Evolutionary conservation across 2,888 invertebrate genomes (phyloP), one percentile per base, ranked within the genome.

Genomic region (Pyrrhopygopsis socrates): DNA sequence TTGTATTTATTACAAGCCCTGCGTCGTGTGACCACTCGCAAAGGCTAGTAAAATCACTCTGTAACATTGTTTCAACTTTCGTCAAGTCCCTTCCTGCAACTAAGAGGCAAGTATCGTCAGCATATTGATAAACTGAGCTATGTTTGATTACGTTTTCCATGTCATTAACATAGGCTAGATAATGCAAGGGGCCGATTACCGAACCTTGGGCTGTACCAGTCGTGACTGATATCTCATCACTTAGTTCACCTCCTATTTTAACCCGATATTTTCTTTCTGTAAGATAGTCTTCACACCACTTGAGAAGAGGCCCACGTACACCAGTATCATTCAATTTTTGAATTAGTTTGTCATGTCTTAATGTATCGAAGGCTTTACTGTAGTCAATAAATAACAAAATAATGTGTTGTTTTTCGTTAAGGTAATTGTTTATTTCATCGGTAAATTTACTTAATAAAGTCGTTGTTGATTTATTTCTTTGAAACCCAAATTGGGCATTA

Each of bases 381-480:
- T 81, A 89, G 20, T 91, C 89, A 20, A 91, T 75, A 67, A 89
- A 89, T 8, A 91, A 60, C 11, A 89, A 68, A 18, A 91, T 22
- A 3, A 89, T 81, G 22, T 88, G 88, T 50, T 84, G 70, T 81
- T 82, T 88, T 9, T 83, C 22, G 38, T 89, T 67, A 3, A 89
- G 29, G 30, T 82, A 60, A 30, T 63, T 41, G 13, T 88, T 58
- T 20, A 90, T 79, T 22, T 50, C 22, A 18, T 86, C 68, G 11
- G 84, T 82, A 20, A 85, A 85, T 45, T 22, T 11, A 9, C 75
- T 74, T 2, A 87, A 30, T 15, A 84, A 50, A 11, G 50, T 60
- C 30, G 86, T 95, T 94, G 94, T 95, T 11, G 11, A n/a, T 30
- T 76, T 76, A 30, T 50, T 15, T 18, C 22, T 11, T 29, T 65